phyloP scores from a whole-genome alignment of 2,797 vertebrate genomes.

The Acomys russatus region DNA sequence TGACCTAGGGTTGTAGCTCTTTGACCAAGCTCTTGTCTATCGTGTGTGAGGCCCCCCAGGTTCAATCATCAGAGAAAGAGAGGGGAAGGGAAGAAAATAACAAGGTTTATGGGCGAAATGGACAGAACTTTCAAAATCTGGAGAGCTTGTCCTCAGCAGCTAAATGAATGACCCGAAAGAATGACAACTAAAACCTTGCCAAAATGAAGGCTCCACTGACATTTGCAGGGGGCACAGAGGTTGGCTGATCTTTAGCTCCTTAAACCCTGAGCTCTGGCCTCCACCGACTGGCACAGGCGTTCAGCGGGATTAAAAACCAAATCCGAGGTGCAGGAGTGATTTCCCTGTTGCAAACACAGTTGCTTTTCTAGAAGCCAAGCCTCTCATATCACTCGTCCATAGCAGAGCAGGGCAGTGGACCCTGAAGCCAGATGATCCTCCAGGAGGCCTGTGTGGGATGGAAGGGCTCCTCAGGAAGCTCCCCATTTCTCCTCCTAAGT shows the following conservation, averaged over 20 bases:
- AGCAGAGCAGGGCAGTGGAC: not conserved
- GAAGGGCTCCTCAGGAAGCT: not conserved
- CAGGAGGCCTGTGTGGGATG: not conserved
- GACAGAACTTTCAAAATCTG: conserved; percentile 34
- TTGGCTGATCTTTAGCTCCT: not conserved
- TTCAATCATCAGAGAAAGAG: not conserved
- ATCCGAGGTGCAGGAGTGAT: not conserved
- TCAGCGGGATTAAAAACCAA: conserved; percentile 44
- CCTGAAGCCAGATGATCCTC: not conserved
- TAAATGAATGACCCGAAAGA: not conserved
- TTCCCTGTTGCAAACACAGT: not conserved
- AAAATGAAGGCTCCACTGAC: not conserved
- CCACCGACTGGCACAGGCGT: not conserved
- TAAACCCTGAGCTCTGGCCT: not conserved
- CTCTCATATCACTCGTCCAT: not conserved
- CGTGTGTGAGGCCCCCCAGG: not conserved
- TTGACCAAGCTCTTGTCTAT: not conserved
- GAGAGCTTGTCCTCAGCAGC: not conserved
- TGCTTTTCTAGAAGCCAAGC: not conserved
- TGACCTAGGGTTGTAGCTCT: not conserved
- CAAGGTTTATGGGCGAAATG: not conserved
- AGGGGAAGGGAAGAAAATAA: not conserved
- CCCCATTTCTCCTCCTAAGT: not conserved
- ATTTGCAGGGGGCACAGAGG: conserved; percentile 33
- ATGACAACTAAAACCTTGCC: conserved; percentile 1